Percentiles rank a stretch among this genome's conserved stretches.
These are phyloP conservation scores for Delichon dasypus DNA, from an alignment of 2,797 vertebrate species.

Conservation along the genomic window DNA sequence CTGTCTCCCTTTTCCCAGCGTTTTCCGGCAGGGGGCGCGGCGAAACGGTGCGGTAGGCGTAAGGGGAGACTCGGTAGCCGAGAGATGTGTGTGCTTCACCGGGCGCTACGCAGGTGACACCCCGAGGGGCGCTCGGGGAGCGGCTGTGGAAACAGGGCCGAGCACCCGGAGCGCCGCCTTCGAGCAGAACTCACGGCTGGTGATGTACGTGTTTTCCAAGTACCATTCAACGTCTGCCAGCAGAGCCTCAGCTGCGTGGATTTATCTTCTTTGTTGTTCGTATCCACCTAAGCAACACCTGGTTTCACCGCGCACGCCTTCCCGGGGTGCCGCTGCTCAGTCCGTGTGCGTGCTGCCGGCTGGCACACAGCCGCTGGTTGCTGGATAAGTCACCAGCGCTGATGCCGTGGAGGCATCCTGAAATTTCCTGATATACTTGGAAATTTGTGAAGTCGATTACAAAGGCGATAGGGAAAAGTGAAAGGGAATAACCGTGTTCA, in stretches of 20 bases:
- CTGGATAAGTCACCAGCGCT: not conserved
- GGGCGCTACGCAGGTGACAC: rapidly evolving
- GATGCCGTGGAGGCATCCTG: rapidly evolving
- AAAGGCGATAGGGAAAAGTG: not conserved
- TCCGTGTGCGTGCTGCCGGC: not conserved
- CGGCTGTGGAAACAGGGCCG: not conserved
- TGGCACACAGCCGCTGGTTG: not conserved
- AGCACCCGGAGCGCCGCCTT: not conserved
- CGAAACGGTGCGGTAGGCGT: rapidly evolving
- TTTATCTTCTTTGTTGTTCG: not conserved
- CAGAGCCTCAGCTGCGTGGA: not conserved
- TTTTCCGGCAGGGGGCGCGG: rapidly evolving
- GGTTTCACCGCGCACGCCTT: not conserved
- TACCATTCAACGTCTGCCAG: rapidly evolving
- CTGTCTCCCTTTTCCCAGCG: rapidly evolving
- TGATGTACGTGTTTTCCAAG: not conserved
- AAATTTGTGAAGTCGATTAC: not conserved
- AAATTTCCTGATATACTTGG: not conserved
- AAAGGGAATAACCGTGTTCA: rapidly evolving
- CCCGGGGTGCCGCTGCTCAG: not conserved
- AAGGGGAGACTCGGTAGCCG: rapidly evolving
- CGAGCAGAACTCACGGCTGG: rapidly evolving
- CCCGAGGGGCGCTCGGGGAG: too few species aligned
- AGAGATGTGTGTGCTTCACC: rapidly evolving
- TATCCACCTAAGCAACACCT: rapidly evolving